A percentile compares a stretch with the other conserved stretches of the same genome.
Conservation (phyloP, 2,888 invertebrate species). For the Amblyjoppa fuscipennis region DNA sequence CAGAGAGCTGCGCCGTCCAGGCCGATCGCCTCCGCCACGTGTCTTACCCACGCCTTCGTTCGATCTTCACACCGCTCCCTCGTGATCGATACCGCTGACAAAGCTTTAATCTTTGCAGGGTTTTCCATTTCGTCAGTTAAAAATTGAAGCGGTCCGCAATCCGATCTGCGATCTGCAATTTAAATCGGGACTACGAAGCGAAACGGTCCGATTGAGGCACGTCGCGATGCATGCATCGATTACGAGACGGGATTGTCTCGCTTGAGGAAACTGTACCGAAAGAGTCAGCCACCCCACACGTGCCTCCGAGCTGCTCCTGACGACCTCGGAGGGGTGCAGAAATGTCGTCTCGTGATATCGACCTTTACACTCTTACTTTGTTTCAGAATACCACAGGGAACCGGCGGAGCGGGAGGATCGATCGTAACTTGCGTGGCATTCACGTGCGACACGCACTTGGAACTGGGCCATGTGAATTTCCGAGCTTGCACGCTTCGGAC, state of each 20-base stretch:
- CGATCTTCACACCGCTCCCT: conserved; percentile 43
- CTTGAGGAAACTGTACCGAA: conserved; percentile 22
- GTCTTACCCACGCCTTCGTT: conserved; percentile 48
- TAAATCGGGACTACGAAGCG: not conserved
- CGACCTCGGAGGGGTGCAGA: not conserved
- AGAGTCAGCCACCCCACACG: conserved; percentile 49
- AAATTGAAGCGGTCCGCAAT: not conserved
- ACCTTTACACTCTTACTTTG: conserved; percentile 19
- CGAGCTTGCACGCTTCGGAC: not conserved
- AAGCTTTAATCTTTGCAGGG: not conserved
- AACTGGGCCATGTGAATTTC: conserved; percentile 2
- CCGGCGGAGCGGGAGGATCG: not conserved
- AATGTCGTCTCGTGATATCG: not conserved
- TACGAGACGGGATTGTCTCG: not conserved
- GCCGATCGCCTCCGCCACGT: conserved; percentile 46
- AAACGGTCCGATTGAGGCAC: conserved; percentile 1
- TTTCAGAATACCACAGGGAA: not conserved
- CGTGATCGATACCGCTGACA: conserved; percentile 53
- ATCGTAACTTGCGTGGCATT: not conserved
- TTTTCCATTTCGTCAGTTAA: not conserved
- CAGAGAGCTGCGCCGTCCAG: conserved; percentile 23
- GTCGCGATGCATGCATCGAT: conserved; percentile 30
- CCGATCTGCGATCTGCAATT: not conserved
- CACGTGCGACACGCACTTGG: not conserved
- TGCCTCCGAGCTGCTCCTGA: not conserved